Percentiles rank a stretch among this genome's conserved stretches.
Conservation (phyloP, 1,140 invertebrate species). For the Ladona fulva region DNA sequence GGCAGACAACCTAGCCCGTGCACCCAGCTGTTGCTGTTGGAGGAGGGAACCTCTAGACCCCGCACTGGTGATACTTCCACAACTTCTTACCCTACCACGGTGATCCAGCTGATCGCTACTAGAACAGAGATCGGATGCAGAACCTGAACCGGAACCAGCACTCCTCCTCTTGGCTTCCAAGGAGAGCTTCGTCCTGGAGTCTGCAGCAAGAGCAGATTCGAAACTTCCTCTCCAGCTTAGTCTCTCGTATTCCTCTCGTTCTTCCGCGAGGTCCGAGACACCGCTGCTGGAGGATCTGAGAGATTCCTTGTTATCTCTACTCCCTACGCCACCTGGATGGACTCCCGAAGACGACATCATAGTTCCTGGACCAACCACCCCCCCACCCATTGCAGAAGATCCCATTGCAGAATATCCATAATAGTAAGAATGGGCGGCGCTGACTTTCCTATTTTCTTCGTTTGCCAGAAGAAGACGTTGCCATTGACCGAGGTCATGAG, state of each 20-base stretch:
- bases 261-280: conserved; percentile 48
- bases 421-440: background rate
- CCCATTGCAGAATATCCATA: background rate
- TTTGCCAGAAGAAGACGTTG: background rate
- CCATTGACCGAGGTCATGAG: conserved; percentile 52
- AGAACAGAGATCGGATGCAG: conserved; percentile 24
- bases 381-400: background rate
- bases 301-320: conserved; percentile 19
- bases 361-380: background rate
- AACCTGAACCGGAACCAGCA: conserved; percentile 35
- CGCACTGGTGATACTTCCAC: conserved; percentile 66
- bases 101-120: conserved; percentile 23
- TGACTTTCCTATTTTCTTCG: background rate
- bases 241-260: conserved; percentile 70
- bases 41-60: conserved; percentile 13
- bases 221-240: conserved; percentile 86
- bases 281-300: conserved; percentile 36
- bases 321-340: background rate
- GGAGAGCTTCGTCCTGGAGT: conserved; percentile 66
- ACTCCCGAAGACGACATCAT: background rate
- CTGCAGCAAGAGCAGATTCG: conserved; percentile 75
- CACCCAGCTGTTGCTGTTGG: background rate
- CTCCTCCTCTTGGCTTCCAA: conserved; percentile 55
- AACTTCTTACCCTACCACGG: conserved; percentile 59
- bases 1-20: conserved; percentile 2